Evolutionary conservation across 2,797 vertebrate genomes (phyloP).

Genomic region (Spatula clypeata): DNA sequence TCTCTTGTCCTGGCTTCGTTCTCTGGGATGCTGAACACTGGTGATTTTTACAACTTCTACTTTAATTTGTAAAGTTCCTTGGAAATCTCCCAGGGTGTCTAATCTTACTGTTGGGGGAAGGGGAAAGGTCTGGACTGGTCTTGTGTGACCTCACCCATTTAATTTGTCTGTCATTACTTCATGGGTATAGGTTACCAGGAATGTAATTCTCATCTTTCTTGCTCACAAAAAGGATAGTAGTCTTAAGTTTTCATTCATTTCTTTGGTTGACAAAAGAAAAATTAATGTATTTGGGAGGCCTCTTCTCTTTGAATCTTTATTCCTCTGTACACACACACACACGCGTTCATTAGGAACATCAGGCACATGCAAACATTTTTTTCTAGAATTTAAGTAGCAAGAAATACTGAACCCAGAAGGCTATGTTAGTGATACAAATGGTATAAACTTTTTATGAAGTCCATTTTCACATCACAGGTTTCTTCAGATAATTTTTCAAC

Average conservation of each 20-base stretch:
- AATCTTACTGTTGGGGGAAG: constrained; percentile 4
- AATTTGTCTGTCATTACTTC: constrained; percentile 70
- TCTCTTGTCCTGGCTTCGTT: not conserved
- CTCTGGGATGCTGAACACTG: not conserved
- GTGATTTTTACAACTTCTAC: not conserved
- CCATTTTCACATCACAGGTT: constrained; percentile 56
- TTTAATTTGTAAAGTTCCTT: constrained; percentile 24
- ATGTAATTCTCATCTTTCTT: constrained; percentile 14
- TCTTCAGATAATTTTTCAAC: constrained; percentile 53
- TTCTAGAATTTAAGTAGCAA: constrained; percentile 33
- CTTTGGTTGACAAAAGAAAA: constrained; percentile 43
- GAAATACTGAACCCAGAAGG: constrained; percentile 18
- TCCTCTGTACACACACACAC: not conserved
- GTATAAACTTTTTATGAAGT: constrained; percentile 41
- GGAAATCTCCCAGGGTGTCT: constrained; percentile 21
- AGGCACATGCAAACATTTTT: not conserved
- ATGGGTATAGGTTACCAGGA: constrained; percentile 51
- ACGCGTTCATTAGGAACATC: not conserved
- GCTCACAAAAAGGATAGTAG: not conserved
- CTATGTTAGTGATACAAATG: constrained; percentile 33
- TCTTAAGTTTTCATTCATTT: constrained; percentile 22
- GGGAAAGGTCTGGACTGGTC: constrained; percentile 30
- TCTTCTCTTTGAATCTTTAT: not conserved
- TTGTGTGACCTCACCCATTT: constrained; percentile 49
- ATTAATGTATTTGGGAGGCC: not conserved